A percentile compares a stretch with the other conserved stretches of the same genome.
phyloP scores from a whole-genome alignment of 2,888 invertebrate genomes.

The Drosophila birchii region DNA sequence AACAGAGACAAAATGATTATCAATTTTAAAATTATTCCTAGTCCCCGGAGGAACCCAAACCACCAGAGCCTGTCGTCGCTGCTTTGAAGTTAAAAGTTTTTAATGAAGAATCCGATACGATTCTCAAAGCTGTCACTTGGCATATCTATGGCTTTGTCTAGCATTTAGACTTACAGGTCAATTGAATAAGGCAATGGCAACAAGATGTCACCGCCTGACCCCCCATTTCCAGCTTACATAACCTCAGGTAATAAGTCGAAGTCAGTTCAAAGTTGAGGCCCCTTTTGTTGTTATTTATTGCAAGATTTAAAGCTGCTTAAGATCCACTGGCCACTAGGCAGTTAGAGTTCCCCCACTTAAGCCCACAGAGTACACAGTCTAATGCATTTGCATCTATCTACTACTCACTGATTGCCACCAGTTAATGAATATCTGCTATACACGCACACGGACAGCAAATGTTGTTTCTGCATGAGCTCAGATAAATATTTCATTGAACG shows the following conservation, averaged over 20 bases:
- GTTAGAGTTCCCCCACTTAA: conserved; percentile 14
- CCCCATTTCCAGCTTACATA: conserved; percentile 21
- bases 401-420: conserved; percentile 25
- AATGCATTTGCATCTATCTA: conserved; percentile 9
- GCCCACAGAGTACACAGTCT: conserved; percentile 2
- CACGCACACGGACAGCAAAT: conserved; percentile 6
- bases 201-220: conserved; percentile 20
- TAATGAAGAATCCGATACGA: conserved; percentile 18
- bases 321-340: conserved; percentile 5
- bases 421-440: conserved; percentile 36
- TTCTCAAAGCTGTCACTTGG: conserved; percentile 11
- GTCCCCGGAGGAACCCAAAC: conserved; percentile 18
- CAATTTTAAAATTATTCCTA: conserved; percentile 39
- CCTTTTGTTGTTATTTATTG: conserved; percentile 17
- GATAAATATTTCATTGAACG: conserved; percentile 53
- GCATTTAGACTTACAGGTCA: conserved; percentile 8
- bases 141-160: not conserved
- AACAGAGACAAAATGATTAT: conserved; percentile 33
- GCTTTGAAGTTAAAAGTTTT: conserved; percentile 29
- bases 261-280: conserved; percentile 42
- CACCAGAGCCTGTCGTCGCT: conserved; percentile 27
- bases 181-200: conserved; percentile 11
- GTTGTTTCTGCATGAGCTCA: conserved; percentile 21
- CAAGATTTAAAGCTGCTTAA: conserved; percentile 30
- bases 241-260: conserved; percentile 15